phyloP scores from a whole-genome alignment of 2,888 invertebrate genomes.

The Coleophora flavipennella region DNA sequence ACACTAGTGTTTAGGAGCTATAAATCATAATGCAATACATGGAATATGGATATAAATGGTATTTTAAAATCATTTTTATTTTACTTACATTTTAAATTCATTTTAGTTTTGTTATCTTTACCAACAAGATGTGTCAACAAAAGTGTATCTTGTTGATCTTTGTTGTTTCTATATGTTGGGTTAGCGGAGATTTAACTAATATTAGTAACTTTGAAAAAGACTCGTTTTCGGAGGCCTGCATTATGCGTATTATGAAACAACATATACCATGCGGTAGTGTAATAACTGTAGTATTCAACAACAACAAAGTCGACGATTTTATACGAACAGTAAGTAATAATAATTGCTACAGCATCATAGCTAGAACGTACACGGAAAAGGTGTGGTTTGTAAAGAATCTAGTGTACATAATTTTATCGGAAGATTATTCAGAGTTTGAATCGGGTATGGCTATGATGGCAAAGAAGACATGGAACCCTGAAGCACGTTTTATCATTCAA shows the following conservation, averaged over 20 bases:
- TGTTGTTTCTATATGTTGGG: too few species aligned
- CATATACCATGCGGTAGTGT: background rate
- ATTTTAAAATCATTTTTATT: too few species aligned
- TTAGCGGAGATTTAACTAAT: too few species aligned
- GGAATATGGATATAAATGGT: too few species aligned
- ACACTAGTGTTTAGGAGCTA: too few species aligned
- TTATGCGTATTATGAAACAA: background rate
- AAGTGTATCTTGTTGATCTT: too few species aligned
- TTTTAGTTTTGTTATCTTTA: too few species aligned
- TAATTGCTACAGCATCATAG: conserved; percentile 4
- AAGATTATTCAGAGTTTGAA: conserved; percentile 3
- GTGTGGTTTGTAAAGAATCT: conserved; percentile 2
- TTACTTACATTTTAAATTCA: too few species aligned
- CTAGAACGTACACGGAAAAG: conserved; percentile 1
- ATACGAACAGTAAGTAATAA: background rate
- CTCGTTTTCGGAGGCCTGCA: background rate
- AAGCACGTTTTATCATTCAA: conserved; percentile 11
- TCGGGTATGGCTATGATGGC: background rate
- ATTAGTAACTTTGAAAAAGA: too few species aligned
- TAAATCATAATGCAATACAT: too few species aligned
- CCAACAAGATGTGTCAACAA: too few species aligned
- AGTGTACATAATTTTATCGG: conserved; percentile 10
- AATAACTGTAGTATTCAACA: background rate
- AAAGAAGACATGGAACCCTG: conserved; percentile 15
- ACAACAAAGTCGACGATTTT: background rate